A percentile compares a stretch with the other conserved stretches of the same genome.
These are phyloP conservation scores for Pelobates fuscus DNA, from an alignment of 2,113 vertebrate species.

Conservation along the genomic window DNA sequence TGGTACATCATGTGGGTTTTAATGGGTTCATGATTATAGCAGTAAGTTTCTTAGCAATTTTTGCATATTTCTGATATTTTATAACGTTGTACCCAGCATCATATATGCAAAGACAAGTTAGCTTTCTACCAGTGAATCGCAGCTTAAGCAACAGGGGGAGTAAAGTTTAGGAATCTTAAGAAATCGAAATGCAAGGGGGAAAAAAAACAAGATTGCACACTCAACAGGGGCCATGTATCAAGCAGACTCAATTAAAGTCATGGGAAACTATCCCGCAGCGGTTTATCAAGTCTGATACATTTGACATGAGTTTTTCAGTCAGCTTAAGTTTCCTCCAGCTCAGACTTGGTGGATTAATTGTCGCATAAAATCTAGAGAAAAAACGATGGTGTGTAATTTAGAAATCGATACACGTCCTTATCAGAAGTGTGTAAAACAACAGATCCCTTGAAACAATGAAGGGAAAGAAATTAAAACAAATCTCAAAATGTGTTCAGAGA, in stretches of 20 bases:
- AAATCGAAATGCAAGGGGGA: constrained; percentile 17
- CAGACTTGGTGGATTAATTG: constrained; percentile 34
- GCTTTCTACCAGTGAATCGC: not conserved
- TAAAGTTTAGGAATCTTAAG: constrained; percentile 18
- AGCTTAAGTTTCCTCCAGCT: constrained; percentile 26
- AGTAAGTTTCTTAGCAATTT: too few relatives aligned
- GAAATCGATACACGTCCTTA: constrained; percentile 43
- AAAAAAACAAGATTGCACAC: constrained; percentile 24
- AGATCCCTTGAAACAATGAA: constrained; percentile 30
- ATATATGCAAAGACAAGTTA: too few relatives aligned
- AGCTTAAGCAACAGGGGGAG: not conserved
- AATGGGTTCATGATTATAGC: too few relatives aligned
- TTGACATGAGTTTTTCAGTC: constrained; percentile 45
- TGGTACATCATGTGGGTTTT: too few relatives aligned
- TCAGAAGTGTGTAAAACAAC: constrained; percentile 39
- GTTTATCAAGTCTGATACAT: constrained; percentile 43
- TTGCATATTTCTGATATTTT: too few relatives aligned
- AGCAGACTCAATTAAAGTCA: constrained; percentile 45
- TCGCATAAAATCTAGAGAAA: constrained; percentile 40
- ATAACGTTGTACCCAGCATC: too few relatives aligned
- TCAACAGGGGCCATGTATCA: constrained; percentile 38
- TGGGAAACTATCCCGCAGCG: constrained; percentile 32
- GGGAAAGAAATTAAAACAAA: not conserved
- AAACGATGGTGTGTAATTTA: constrained; percentile 40
- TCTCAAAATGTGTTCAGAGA: too few relatives aligned